Percentiles rank a stretch among this genome's conserved stretches.
Conservation (phyloP, 2,113 vertebrate genomes). For the Rhipidura dahli region DNA sequence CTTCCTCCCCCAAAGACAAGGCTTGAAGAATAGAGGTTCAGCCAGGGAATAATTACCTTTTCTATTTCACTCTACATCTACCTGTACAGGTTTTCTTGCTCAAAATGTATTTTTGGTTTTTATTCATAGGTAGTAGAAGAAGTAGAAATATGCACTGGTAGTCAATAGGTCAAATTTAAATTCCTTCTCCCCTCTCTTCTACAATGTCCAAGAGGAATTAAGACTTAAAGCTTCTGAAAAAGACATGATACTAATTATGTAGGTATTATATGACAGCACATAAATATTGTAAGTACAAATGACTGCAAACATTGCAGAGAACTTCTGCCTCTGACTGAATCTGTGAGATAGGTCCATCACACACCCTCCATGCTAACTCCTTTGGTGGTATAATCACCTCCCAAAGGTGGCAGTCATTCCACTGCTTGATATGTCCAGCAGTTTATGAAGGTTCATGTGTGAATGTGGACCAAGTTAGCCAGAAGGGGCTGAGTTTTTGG, state of each 20-base stretch:
- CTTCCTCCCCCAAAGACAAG: fast-evolving
- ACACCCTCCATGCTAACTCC: fast-evolving
- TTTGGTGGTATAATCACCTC: not conserved
- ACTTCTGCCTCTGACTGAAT: not conserved
- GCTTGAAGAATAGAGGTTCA: not conserved
- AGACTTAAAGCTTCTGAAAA: not conserved
- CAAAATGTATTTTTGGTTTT: not conserved
- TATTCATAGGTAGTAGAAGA: not conserved
- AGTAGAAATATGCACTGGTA: not conserved
- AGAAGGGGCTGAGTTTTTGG: not conserved
- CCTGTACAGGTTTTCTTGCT: not conserved
- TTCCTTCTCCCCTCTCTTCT: not conserved
- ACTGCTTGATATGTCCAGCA: not conserved
- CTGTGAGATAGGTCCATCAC: not conserved
- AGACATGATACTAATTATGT: not conserved
- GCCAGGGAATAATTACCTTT: not conserved
- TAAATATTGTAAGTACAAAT: not conserved
- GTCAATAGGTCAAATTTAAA: not conserved
- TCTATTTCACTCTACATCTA: not conserved
- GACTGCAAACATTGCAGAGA: not conserved
- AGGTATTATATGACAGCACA: not conserved
- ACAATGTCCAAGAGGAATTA: not conserved
- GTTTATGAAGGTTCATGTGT: not conserved
- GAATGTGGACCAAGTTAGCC: not conserved
- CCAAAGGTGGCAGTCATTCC: not conserved